These are phyloP conservation scores for Leptothorax acervorum DNA, from an alignment of 2,888 invertebrate genomes.

Conservation along the genomic window DNA sequence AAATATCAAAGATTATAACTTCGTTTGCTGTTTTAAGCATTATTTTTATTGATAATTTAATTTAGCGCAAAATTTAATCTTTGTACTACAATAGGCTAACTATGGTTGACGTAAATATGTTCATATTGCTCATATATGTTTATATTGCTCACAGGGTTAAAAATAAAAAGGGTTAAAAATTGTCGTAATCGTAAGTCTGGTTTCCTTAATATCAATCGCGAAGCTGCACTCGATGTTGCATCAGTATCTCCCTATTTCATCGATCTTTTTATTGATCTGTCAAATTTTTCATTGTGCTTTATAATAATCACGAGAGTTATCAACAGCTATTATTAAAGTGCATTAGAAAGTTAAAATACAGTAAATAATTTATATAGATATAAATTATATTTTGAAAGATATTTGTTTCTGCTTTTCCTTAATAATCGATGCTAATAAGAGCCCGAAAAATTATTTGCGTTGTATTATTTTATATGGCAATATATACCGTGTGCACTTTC, in stretches of 20 bases:
- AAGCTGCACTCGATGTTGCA: not conserved
- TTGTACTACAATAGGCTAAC: not conserved
- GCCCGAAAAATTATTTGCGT: not conserved
- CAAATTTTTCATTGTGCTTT: too few species aligned
- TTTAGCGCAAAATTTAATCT: not conserved
- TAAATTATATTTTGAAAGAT: not conserved
- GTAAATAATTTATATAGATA: constrained; percentile 6
- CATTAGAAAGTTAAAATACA: not conserved
- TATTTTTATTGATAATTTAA: not conserved
- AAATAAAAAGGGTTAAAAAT: not conserved
- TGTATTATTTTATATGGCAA: not conserved
- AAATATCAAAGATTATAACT: not conserved
- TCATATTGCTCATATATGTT: not conserved
- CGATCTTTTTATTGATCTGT: not conserved
- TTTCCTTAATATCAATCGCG: not conserved
- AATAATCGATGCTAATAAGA: not conserved
- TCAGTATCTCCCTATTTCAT: not conserved
- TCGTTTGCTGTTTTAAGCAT: not conserved
- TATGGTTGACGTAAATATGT: not conserved
- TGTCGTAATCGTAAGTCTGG: not conserved
- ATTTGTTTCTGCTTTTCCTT: not conserved
- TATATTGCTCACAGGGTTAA: not conserved
- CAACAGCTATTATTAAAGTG: not conserved
- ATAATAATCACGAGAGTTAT: not conserved
- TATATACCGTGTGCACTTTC: not conserved